Conservation (phyloP, 2,113 vertebrate genomes). For the Hyperopisus bebe region DNA sequence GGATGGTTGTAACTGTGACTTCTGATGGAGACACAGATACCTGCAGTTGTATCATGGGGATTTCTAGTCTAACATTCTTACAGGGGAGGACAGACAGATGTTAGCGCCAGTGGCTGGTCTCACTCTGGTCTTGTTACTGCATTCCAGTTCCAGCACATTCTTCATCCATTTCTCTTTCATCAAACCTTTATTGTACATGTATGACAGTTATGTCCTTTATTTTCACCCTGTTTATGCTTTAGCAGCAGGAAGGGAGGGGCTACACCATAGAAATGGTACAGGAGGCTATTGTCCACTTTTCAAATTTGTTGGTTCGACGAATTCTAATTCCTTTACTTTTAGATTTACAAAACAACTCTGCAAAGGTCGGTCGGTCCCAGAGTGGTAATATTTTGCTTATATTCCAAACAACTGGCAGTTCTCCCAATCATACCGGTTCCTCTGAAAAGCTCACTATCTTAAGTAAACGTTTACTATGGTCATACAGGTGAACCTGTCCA, state of each 20-base stretch:
- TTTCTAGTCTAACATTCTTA: constrained; percentile 23
- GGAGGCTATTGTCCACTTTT: background rate
- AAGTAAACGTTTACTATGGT: background rate
- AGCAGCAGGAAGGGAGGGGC: constrained; percentile 33
- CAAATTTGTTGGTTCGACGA: background rate
- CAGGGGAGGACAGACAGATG: constrained; percentile 49
- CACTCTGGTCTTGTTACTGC: constrained; percentile 50
- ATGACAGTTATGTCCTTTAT: constrained; percentile 49
- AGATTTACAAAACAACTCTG: background rate
- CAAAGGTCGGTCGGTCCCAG: background rate
- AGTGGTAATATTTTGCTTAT: background rate
- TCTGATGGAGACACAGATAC: background rate
- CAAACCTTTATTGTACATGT: constrained; percentile 27
- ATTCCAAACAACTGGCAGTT: background rate
- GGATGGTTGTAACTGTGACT: background rate
- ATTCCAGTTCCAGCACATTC: constrained; percentile 46
- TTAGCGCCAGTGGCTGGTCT: constrained; percentile 46
- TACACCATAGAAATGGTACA: constrained; percentile 18
- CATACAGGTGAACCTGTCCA: background rate
- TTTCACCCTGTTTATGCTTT: constrained; percentile 13
- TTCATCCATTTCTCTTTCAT: constrained; percentile 35
- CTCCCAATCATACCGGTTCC: background rate
- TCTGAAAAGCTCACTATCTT: background rate
- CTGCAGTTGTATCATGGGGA: background rate
- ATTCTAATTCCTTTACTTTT: background rate